Percentiles rank a stretch among this genome's conserved stretches.
Conservation (phyloP, 1,140 invertebrate genomes). For the Charaxes varanes region DNA sequence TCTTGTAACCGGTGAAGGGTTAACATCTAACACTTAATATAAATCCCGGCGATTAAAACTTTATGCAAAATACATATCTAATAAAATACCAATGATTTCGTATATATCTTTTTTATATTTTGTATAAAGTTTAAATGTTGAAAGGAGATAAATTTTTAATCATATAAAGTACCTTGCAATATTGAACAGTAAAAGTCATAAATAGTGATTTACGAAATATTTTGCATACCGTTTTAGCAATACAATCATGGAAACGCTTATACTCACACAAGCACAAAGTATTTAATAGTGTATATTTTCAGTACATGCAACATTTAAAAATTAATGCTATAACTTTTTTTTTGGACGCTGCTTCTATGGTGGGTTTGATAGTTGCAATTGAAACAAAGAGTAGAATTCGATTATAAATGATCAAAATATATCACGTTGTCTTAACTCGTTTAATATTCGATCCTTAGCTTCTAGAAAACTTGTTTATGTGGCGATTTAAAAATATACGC, state of each 20-base stretch:
- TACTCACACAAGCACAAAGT: background rate
- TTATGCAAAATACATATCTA: conserved; percentile 17
- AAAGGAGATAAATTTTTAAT: too few relatives aligned
- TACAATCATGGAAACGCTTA: background rate
- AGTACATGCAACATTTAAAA: conserved; percentile 15
- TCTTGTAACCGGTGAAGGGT: conserved; percentile 1
- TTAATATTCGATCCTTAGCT: conserved; percentile 42
- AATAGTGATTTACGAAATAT: background rate
- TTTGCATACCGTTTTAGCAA: background rate
- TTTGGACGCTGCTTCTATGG: conserved; percentile 65
- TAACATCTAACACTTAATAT: conserved; percentile 8
- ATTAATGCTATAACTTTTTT: conserved; percentile 44
- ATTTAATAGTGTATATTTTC: conserved; percentile 6
- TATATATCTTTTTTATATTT: too few relatives aligned
- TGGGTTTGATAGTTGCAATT: conserved; percentile 63
- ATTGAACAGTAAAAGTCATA: too few relatives aligned
- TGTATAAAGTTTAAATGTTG: too few relatives aligned
- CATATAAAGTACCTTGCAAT: too few relatives aligned
- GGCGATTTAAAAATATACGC: conserved; percentile 13
- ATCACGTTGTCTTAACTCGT: conserved; percentile 17
- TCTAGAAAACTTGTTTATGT: conserved; percentile 24
- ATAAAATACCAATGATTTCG: too few relatives aligned
- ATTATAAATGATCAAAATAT: conserved; percentile 57
- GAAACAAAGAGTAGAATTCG: conserved; percentile 59
- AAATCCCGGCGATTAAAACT: conserved; percentile 7